Evolutionary conservation across 2,113 vertebrate genomes (phyloP), one percentile per base, ranked within the genome.

Genomic region (Osmerus eperlanus): DNA sequence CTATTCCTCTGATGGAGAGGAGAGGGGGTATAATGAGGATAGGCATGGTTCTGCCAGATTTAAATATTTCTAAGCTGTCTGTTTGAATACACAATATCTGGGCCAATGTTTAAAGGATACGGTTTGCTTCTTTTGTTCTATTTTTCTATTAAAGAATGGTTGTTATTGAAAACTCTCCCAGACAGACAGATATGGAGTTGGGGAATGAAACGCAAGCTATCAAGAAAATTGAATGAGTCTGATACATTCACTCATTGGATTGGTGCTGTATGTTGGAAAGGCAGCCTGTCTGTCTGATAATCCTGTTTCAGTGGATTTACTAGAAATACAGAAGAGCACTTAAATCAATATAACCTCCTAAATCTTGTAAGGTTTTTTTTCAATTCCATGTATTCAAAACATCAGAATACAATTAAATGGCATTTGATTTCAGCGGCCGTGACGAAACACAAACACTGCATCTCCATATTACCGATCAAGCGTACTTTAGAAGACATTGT

Each of bases 1-100:
- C 76, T 78, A 66, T 70, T 23, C 65, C 73, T 76, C 75, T 80
- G 79, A 86, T 84, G 68, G 67, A 79, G 81, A 76, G 75, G 41
- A 78, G 75, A 72, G 63, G n/a, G 69, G 53, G 23, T 64, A 23
- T 72, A 64, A 77, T 72, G 21, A 74, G 62, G 78, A 76, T 54
- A 56, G 28, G 52, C 60, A 78, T 74, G 23, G 69, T 83, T 82
- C 41, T 82, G 79, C 61, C 82, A 76, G 78, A 71, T 80, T 85
- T 74, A 76, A 70, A 71, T 65, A 69, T 76, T 73, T 71, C 18
- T 60, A 68, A 70, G 55, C 29, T 65, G 47, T 73, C 41, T 56
- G 41, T 81, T 53, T 74, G 36, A 68, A 68, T 80, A 58, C 52
- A 72, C 52, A 73, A 59, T 21, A 11, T 9, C 41, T 47, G 41